A percentile compares a stretch with the other conserved stretches of the same genome.
Evolutionary conservation across 2,888 invertebrate genomes (phyloP).

Genomic region (Epirrhoe alternata): DNA sequence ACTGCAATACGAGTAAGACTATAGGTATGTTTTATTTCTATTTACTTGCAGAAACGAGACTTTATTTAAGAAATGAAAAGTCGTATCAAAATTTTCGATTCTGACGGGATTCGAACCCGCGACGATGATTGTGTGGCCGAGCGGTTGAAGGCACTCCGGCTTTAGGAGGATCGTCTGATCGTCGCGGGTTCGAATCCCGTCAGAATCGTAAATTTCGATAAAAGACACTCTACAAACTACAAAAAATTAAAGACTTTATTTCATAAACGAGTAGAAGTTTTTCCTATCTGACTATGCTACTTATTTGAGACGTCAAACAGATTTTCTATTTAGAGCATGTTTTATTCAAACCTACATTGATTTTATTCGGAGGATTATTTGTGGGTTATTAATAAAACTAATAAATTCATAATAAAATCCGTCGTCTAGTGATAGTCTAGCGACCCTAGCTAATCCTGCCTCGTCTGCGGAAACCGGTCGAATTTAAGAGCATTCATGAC

Average conservation of each 20-base stretch:
- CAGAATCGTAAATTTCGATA: too few relatives aligned
- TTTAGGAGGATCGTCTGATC: too few relatives aligned
- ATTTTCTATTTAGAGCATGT: constrained; percentile 13
- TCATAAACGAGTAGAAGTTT: neutral
- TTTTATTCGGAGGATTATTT: constrained; percentile 19
- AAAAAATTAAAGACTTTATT: neutral
- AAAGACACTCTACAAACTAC: too few relatives aligned
- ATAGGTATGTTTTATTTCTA: neutral
- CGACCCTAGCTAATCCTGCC: constrained; percentile 28
- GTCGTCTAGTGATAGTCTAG: constrained; percentile 40
- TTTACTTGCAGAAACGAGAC: too few relatives aligned
- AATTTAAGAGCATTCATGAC: constrained; percentile 26
- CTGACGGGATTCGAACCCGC: too few relatives aligned
- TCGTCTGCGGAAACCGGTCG: constrained; percentile 34
- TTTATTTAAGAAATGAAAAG: too few relatives aligned
- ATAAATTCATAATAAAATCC: constrained; percentile 24
- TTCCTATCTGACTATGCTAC: neutral
- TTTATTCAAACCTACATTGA: constrained; percentile 24
- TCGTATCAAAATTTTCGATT: too few relatives aligned
- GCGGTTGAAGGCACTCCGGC: too few relatives aligned
- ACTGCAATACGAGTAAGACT: too few relatives aligned
- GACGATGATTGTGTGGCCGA: too few relatives aligned
- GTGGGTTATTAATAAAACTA: constrained; percentile 27
- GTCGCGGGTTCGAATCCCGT: too few relatives aligned
- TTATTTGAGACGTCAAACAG: neutral